phyloP scores from a whole-genome alignment of 2,113 vertebrate genomes.

The Tamias sibiricus region DNA sequence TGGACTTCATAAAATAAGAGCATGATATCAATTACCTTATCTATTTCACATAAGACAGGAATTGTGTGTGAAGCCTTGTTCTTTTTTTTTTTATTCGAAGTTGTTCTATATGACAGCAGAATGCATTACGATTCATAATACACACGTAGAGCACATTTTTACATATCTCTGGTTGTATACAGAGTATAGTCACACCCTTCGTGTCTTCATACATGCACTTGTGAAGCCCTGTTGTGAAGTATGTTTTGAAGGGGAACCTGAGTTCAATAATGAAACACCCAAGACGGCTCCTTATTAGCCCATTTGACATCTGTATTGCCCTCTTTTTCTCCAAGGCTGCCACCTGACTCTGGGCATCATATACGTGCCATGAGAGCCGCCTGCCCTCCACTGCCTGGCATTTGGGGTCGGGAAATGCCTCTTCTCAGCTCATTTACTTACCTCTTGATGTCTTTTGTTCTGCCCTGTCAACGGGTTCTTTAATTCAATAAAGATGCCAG shows the following conservation, averaged over 20 bases:
- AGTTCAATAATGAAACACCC: neutral
- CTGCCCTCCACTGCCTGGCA: neutral
- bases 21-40: neutral
- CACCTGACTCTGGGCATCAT: too few relatives aligned
- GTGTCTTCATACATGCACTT: too few relatives aligned
- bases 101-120: too few relatives aligned
- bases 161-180: too few relatives aligned
- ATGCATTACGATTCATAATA: too few relatives aligned
- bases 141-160: too few relatives aligned
- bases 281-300: neutral
- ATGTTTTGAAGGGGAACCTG: neutral
- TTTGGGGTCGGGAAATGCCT: too few relatives aligned
- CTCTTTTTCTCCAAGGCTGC: neutral
- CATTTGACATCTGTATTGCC: neutral
- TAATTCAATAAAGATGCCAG: neutral
- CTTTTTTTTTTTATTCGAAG: too few relatives aligned
- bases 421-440: neutral
- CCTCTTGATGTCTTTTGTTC: neutral
- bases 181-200: too few relatives aligned
- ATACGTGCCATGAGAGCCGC: neutral
- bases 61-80: neutral
- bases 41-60: neutral
- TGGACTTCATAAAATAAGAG: neutral
- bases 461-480: neutral
- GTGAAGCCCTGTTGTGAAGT: neutral